Evolutionary conservation across 2,797 vertebrate species (phyloP).

Genomic region (Hephaestus fuliginosus): DNA sequence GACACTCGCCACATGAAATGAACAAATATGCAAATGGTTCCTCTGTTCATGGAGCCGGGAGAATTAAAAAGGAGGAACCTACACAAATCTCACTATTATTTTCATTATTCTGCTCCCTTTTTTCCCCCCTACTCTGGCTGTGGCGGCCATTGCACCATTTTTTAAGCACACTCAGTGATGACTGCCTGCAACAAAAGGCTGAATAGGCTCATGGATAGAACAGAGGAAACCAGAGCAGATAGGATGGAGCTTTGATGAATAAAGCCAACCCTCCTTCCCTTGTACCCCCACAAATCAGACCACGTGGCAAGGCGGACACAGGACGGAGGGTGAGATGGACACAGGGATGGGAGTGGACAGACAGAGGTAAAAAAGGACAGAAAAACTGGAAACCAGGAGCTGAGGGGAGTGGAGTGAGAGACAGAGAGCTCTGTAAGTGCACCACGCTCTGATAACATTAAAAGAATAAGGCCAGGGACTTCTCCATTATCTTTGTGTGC

Average conservation of each 20-base stretch:
- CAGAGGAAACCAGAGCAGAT: conserved; percentile 53
- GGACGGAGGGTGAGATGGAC: conserved; percentile 51
- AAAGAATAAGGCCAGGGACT: conserved; percentile 80
- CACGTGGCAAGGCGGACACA: conserved; percentile 52
- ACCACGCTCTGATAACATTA: conserved; percentile 79
- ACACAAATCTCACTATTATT: conserved; percentile 64
- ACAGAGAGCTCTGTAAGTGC: conserved; percentile 75
- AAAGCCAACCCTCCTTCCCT: conserved; percentile 49
- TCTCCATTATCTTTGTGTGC: conserved; percentile 82
- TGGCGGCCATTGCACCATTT: conserved; percentile 53
- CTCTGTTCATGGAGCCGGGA: conserved; percentile 58
- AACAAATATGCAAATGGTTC: conserved; percentile 76
- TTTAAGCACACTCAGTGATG: conserved; percentile 60
- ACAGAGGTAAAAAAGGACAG: conserved; percentile 66
- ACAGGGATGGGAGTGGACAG: conserved; percentile 52
- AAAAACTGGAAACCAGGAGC: conserved; percentile 48
- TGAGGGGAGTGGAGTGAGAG: conserved; percentile 51
- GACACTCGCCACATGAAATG: conserved; percentile 68
- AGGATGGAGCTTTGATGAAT: conserved; percentile 61
- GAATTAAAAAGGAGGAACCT: conserved; percentile 62
- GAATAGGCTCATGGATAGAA: conserved; percentile 64
- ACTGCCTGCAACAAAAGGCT: conserved; percentile 62
- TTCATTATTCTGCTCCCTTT: conserved; percentile 59
- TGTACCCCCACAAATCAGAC: conserved; percentile 52
- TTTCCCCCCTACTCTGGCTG: conserved; percentile 5